phyloP scores from a whole-genome alignment of 2,888 invertebrate species.

The Platynereis dumerilii region DNA sequence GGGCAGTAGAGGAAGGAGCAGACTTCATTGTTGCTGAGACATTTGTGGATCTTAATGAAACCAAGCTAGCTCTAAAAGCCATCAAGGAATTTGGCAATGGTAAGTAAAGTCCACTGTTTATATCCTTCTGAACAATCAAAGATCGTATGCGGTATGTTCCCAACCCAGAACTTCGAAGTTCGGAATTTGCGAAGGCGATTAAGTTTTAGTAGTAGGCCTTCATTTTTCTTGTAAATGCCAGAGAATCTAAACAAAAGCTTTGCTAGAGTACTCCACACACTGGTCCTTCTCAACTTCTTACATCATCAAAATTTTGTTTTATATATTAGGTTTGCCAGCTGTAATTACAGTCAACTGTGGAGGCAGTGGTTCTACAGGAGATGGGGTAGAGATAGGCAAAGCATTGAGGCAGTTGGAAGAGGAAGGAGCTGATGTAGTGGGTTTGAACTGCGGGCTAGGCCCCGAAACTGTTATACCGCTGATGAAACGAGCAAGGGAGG shows the following conservation, averaged over 20 bases:
- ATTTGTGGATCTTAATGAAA: slow-evolving; percentile 49
- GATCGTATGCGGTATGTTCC: too few species aligned
- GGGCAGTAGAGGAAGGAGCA: slow-evolving; percentile 56
- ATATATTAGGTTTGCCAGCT: slow-evolving; percentile 16
- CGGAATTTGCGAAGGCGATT: too few species aligned
- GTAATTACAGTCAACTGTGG: slow-evolving; percentile 11
- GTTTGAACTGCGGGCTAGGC: slow-evolving; percentile 55
- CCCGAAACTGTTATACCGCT: slow-evolving; percentile 50
- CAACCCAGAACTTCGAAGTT: too few species aligned
- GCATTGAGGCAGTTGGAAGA: slow-evolving; percentile 47
- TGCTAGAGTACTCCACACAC: too few species aligned
- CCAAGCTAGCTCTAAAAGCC: slow-evolving; percentile 50
- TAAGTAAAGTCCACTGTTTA: too few species aligned
- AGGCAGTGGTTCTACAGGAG: slow-evolving; percentile 3
- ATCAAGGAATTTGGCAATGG: slow-evolving; percentile 53
- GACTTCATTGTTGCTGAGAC: slow-evolving; percentile 61
- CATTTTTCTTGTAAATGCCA: too few species aligned
- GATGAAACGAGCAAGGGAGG: slow-evolving; percentile 44
- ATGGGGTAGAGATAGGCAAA: slow-evolving; percentile 32
- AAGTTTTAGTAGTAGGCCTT: too few species aligned
- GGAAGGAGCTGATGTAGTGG: slow-evolving; percentile 55
- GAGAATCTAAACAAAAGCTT: too few species aligned
- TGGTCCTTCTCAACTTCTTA: too few species aligned
- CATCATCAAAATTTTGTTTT: too few species aligned
- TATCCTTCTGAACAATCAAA: too few species aligned